Conservation (phyloP, 2,113 vertebrate genomes). For the Phrynosoma platyrhinos region DNA sequence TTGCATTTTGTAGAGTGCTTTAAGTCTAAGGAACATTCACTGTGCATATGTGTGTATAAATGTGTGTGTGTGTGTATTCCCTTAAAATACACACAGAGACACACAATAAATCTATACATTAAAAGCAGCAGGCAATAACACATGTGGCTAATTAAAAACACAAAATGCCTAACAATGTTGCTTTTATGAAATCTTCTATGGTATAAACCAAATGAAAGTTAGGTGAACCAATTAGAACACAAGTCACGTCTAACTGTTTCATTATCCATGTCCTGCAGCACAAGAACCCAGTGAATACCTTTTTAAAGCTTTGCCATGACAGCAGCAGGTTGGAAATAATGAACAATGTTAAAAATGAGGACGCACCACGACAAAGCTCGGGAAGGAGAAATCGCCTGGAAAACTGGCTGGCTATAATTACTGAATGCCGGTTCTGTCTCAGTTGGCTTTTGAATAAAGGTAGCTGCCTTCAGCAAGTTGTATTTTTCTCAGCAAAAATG, state of each 20-base stretch:
- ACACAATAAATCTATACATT: conserved; percentile 72
- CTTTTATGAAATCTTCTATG: conserved; percentile 83
- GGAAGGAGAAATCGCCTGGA: conserved; percentile 76
- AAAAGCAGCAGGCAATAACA: conserved; percentile 78
- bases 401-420: conserved; percentile 78
- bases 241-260: conserved; percentile 83
- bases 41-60: conserved; percentile 58
- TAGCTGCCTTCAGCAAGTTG: conserved; percentile 73
- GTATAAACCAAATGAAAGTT: conserved; percentile 80
- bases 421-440: conserved; percentile 73
- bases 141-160: conserved; percentile 81
- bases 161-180: conserved; percentile 77
- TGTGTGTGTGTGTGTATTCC: conserved; percentile 48
- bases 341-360: conserved; percentile 80
- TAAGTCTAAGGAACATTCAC: conserved; percentile 75
- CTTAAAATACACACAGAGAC: conserved; percentile 50
- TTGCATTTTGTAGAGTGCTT: conserved; percentile 67
- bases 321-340: conserved; percentile 83
- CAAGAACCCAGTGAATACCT: conserved; percentile 83
- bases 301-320: conserved; percentile 82
- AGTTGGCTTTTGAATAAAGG: conserved; percentile 73
- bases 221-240: conserved; percentile 82
- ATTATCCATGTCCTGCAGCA: conserved; percentile 83
- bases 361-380: conserved; percentile 73
- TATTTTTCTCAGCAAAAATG: conserved; percentile 76